phyloP scores from a whole-genome alignment of 2,888 invertebrate species.

The Nemapogon koenigi region DNA sequence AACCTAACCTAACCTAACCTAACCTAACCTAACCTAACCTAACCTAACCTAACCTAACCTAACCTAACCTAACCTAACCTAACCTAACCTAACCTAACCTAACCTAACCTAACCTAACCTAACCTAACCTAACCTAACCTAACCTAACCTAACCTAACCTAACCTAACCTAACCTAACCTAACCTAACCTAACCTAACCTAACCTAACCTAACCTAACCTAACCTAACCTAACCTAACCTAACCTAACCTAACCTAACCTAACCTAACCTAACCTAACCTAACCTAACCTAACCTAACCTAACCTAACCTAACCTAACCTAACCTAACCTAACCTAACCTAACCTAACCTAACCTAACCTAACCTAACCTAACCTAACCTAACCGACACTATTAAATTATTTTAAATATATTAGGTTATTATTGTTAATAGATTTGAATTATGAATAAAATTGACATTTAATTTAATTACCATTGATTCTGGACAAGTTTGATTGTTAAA shows the following conservation, averaged over 20 bases:
- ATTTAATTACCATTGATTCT: too few species aligned
- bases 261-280: constrained; percentile 6
- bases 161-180: constrained; percentile 16
- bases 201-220: constrained; percentile 16
- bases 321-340: constrained; percentile 21
- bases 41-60: constrained; percentile 15
- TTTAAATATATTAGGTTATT: too few species aligned
- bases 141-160: constrained; percentile 16
- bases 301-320: constrained; percentile 16
- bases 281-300: constrained; percentile 6
- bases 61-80: constrained; percentile 15
- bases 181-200: constrained; percentile 16
- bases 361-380: constrained; percentile 20
- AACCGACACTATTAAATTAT: constrained; percentile 16
- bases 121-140: constrained; percentile 15
- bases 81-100: constrained; percentile 15
- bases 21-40: constrained; percentile 14
- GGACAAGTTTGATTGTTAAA: too few species aligned
- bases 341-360: constrained; percentile 21
- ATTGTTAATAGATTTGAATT: too few species aligned
- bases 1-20: constrained; percentile 15
- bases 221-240: constrained; percentile 15
- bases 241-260: constrained; percentile 7
- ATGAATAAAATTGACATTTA: too few species aligned
- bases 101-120: constrained; percentile 16